phyloP scores from a whole-genome alignment of 2,113 vertebrate genomes.

The Cavia porcellus region DNA sequence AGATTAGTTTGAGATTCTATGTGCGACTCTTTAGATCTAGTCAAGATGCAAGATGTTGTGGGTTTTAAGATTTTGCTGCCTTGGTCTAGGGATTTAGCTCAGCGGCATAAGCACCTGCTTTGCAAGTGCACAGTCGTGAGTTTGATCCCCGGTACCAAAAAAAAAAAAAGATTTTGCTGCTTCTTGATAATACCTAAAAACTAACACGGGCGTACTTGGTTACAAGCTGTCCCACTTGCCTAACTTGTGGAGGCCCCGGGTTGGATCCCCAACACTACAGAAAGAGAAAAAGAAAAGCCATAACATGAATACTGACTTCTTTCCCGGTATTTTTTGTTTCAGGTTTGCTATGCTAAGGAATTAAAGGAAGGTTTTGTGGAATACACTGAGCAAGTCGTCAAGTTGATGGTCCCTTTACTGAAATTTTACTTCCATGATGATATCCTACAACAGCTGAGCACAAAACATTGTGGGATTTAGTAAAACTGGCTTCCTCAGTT shows the following conservation, averaged over 20 bases:
- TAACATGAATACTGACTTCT: conserved; percentile 6
- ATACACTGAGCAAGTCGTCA: conserved; percentile 99
- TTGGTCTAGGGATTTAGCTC: too few species aligned
- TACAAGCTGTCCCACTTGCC: too few species aligned
- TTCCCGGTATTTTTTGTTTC: conserved; percentile 72
- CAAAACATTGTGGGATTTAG: background rate
- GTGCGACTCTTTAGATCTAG: background rate
- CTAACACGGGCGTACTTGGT: background rate
- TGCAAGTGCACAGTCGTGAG: too few species aligned
- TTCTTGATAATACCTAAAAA: background rate
- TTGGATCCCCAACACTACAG: too few species aligned
- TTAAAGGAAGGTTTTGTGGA: conserved; percentile 99
- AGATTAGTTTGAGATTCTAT: background rate
- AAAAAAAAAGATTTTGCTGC: too few species aligned
- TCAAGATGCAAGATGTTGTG: background rate
- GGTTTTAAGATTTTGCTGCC: background rate
- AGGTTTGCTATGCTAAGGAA: conserved; percentile 99
- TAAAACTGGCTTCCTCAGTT: background rate
- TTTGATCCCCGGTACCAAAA: too few species aligned
- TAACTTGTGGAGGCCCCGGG: too few species aligned
- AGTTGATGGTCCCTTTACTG: conserved; percentile 98
- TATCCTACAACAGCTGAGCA: conserved; percentile 91
- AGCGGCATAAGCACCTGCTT: too few species aligned
- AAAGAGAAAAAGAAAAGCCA: too few species aligned
- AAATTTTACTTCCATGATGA: conserved; percentile 99